Base-by-base conservation (phyloP, 2,888 invertebrate species). In the Petrolisthes cinctipes region DNA sequence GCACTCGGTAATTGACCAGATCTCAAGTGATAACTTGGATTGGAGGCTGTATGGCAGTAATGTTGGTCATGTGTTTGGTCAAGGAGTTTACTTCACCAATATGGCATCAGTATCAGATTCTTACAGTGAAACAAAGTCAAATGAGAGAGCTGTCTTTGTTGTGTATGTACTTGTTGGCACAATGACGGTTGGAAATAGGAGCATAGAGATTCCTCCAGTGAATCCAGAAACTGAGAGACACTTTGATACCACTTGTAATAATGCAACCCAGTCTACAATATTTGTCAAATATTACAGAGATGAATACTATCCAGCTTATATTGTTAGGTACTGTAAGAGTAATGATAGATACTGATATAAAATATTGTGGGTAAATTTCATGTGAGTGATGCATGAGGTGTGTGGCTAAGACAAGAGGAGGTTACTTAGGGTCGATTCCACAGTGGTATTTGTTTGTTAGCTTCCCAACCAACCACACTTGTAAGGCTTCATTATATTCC, bases 211-310 rank as follows among this genome's bases (percentile, higher is more conserved):
- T 73, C 89, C 89, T 23, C 89, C 90, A 14, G 20, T 7, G 17
- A 86, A 88, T n/a, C 37, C 80, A 17, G 14, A n/a, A 51, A 80
- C 88, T 11, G 85, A 66, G 7, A 80, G 73, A 23, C 57, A n/a
- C 6, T 91, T 81, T 84, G 89, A 91, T 79, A 88, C 90, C 3
- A 90, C 90, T 20, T 90, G 90, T 66, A 82, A 90, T 71, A 68
- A 53, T 57, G 17, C 37, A 7, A 0, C 23, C 56, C 57, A 82
- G n/a, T 71, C 90, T 11, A 66, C 54, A 6, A 89, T 91, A 17
- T 90, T 88, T 89, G 90, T 91, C 4, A 91, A 91, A 82, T 91
- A 91, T 57, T 81, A 91, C 54, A 85, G 75, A 61, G 86, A 90
- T 73, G 90, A 89, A 54, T 89, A 89, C 75, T 91, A 91, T 23